These are phyloP conservation scores for Gobius niger DNA, from an alignment of 2,113 vertebrate genomes.

Conservation along the genomic window DNA sequence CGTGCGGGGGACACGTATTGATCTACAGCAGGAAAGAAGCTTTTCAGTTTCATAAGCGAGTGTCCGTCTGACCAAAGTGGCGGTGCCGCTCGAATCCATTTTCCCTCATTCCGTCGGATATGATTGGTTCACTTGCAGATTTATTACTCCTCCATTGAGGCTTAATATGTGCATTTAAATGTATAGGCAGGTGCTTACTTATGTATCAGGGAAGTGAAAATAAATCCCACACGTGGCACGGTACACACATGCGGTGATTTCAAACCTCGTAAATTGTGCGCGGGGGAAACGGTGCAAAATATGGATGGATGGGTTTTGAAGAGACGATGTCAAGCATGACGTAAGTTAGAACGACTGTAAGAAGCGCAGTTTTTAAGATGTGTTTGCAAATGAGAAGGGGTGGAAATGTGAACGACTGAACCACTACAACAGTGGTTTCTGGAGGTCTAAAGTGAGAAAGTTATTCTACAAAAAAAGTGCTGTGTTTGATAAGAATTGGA, in stretches of 20 bases:
- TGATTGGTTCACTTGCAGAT: background rate
- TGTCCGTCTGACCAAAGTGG: background rate
- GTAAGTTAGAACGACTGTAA: no score
- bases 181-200: background rate
- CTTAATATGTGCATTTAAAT: background rate
- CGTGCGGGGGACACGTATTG: conserved; percentile 22
- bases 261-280: conserved; percentile 30
- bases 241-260: background rate
- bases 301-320: conserved; percentile 13
- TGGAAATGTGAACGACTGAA: no score
- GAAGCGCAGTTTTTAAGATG: no score
- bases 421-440: no score
- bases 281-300: conserved; percentile 17
- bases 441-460: no score
- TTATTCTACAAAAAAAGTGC: no score
- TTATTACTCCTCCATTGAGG: conserved; percentile 1
- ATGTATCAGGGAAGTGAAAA: background rate
- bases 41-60: conserved; percentile 26
- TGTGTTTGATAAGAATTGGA: no score
- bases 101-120: background rate
- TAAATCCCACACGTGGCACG: background rate
- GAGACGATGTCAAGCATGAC: background rate
- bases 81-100: background rate
- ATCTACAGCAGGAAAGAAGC: conserved; percentile 17
- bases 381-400: no score